Evolutionary conservation across 2,113 vertebrate genomes (phyloP).

Genomic region (Erpornis zantholeuca): DNA sequence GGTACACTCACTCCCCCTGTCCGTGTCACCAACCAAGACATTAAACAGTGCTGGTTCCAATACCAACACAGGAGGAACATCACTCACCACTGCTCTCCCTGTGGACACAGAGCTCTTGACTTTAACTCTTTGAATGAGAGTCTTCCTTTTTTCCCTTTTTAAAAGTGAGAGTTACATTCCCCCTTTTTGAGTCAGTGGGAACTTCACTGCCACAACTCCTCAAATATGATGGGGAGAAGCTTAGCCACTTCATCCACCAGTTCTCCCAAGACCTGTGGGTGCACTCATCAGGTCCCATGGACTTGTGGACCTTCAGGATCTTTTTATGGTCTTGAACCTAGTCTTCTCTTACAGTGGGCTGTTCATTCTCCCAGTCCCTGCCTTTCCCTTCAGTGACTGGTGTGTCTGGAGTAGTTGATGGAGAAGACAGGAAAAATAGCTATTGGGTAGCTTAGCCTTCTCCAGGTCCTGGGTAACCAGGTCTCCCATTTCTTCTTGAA

Average conservation of each 20-base stretch:
- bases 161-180: background rate
- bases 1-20: background rate
- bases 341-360: background rate
- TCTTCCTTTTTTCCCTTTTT: background rate
- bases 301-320: background rate
- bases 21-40: background rate
- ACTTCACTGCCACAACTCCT: background rate
- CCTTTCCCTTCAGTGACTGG: background rate
- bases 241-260: background rate
- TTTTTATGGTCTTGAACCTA: background rate
- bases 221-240: background rate
- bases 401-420: background rate
- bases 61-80: rapidly evolving
- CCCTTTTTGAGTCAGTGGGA: rapidly evolving
- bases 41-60: background rate
- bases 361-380: background rate
- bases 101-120: background rate
- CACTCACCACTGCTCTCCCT: background rate
- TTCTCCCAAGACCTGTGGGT: background rate
- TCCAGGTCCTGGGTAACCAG: background rate
- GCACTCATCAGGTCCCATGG: background rate
- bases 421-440: background rate
- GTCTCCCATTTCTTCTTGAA: background rate
- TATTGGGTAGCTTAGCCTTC: background rate
- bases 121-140: background rate